These are phyloP conservation scores for Acanthaster planci DNA, from an alignment of 35 echinoderm and acorn worm genomes.

Conservation along the genomic window DNA sequence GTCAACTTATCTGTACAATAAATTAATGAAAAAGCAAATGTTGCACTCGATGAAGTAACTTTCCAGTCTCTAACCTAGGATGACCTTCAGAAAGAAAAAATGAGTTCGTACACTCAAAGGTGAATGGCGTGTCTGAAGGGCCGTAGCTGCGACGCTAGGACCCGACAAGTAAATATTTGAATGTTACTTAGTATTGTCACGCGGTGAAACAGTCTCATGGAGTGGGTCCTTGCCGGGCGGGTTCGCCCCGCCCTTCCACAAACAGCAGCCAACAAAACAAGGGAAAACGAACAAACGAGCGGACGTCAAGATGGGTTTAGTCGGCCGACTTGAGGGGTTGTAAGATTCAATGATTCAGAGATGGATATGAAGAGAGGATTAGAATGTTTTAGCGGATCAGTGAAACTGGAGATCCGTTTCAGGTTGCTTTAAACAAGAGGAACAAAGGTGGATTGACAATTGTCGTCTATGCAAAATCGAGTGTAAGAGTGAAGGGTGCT, in stretches of 20 bases:
- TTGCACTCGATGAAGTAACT: too few species aligned
- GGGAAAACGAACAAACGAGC: not conserved
- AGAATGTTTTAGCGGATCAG: conserved; percentile 22
- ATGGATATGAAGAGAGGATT: not conserved
- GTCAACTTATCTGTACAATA: too few species aligned
- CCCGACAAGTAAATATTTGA: conserved; percentile 15
- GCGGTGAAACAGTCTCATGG: not conserved
- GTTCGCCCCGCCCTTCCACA: not conserved
- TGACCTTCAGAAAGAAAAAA: too few species aligned
- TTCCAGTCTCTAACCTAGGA: too few species aligned
- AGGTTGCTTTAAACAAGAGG: not conserved
- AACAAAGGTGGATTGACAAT: not conserved
- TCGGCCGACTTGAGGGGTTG: not conserved
- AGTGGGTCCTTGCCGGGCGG: not conserved
- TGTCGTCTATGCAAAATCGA: not conserved
- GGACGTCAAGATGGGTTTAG: not conserved
- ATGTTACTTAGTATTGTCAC: conserved; percentile 2
- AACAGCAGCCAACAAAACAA: too few species aligned
- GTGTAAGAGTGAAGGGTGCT: not conserved
- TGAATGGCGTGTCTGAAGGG: conserved; percentile 14
- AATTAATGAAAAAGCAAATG: too few species aligned
- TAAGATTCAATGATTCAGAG: not conserved
- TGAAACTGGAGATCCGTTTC: not conserved
- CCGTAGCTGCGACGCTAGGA: not conserved
- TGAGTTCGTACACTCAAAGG: too few species aligned